Evolutionary conservation across 2,888 invertebrate genomes (phyloP), one percentile per base, ranked within the genome.

Genomic region (Hirtodrosophila histrioides): DNA sequence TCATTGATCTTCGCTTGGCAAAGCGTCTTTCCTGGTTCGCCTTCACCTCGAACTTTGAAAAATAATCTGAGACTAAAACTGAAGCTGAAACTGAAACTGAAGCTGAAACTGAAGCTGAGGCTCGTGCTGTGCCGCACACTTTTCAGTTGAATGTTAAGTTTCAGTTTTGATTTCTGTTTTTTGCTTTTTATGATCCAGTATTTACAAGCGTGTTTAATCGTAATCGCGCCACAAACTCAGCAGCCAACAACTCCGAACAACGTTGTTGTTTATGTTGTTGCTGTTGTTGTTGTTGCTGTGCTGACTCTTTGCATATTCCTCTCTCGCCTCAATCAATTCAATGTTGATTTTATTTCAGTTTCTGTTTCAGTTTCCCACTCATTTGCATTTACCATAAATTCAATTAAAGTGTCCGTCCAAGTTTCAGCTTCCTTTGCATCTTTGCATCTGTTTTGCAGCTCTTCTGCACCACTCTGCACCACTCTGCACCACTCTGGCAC

Each of bases 181-280:
- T 67, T 44, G 29, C 36, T 56, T 58, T 61, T 75, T 67, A 64
- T 65, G 78, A 74, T 83, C 69, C 84, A 86, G 82, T 82, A 84
- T 86, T 84, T 84, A 86, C 78, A 84, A 81, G 85, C 87, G 74
- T 86, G 87, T 76, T 84, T 84, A 85, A 84, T 86, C 78, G 87
- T 81, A 78, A 81, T 84, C 78, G 75, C 68, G 54, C 55, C 65
- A 49, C 49, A 66, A 61, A 36, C 64, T 5, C 53, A 51, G 62
- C 56, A 54, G 63, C 23, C 29, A 37, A 29, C 61, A 69, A 45
- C 58, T 62, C 54, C 57, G 55, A 46, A 40, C 62, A 44, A 48
- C 51, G 50, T 63, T 56, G 53, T 61, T 67, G 50, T 39, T 63
- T 27, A 5, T 27, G 29, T 9, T 70, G 45, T 33, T 50, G 43